Evolutionary conservation across 1,140 invertebrate genomes (phyloP), one percentile per base, ranked within the genome.

Genomic region (Drosophila nigrodunni): DNA sequence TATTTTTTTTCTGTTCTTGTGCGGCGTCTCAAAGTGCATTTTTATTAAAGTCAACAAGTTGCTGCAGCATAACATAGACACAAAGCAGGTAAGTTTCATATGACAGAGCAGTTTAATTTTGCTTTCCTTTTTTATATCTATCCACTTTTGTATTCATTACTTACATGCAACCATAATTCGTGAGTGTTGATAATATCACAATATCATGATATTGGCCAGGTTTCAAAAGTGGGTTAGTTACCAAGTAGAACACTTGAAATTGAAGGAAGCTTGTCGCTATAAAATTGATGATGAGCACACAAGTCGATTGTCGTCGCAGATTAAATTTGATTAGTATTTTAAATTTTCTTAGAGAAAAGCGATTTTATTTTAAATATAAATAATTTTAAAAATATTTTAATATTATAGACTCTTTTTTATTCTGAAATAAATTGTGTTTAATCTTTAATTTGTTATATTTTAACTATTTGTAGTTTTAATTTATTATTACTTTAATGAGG

Each of bases 1-100:
- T 0, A 4, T 30, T 30, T 30, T 30, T 30, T 30, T 30, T 77
- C 74, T 47, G 77, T 47, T 59, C 49, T 30, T 55, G 46, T 77
- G 62, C 52, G 54, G 46, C 69, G 21, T 54, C 18, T 25, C 39
- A 72, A 47, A 82, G 82, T 87, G 78, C 74, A 80, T 72, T 88
- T 82, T 89, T 69, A 88, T 88, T 88, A 88, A 88, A 88, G 83
- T 88, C 83, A 88, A 88, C 83, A 88, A 88, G 83, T 89, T 88
- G 83, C 77, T 64, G 85, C 80, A 46, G 46, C 61, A 71, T 77
- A 74, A 78, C 72, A 65, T 69, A 66, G 67, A 68, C 69, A 37
- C 68, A 54, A 61, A 83, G 52, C 80, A 89, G 83, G 83, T 88
- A 60, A 88, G 83, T 82, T 66, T 68, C 18, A 41, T 49, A 62